These are phyloP conservation scores for Calidris pygmaea DNA, from an alignment of 2,113 vertebrate genomes.

Conservation along the genomic window DNA sequence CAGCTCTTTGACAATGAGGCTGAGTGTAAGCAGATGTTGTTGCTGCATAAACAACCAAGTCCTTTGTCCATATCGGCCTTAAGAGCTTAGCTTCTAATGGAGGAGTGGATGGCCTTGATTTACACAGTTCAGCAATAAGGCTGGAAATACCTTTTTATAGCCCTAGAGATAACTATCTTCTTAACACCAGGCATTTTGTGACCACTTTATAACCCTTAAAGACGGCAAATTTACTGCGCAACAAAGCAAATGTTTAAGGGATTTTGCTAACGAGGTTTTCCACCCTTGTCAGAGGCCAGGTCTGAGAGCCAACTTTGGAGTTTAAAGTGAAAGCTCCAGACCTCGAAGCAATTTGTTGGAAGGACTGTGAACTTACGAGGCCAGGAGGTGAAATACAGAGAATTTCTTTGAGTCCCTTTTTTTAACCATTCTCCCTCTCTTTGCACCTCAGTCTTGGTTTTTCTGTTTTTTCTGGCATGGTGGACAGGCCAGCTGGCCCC, in stretches of 20 bases:
- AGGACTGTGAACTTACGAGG: not conserved
- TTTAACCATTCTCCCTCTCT: not conserved
- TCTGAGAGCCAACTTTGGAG: not conserved
- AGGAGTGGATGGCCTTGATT: slow-evolving; percentile 66
- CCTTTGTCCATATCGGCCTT: slow-evolving; percentile 57
- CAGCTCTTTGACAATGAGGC: slow-evolving; percentile 52
- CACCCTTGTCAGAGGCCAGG: not conserved
- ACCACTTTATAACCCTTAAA: slow-evolving; percentile 39
- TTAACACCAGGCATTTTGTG: slow-evolving; percentile 16
- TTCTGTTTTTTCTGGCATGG: not conserved
- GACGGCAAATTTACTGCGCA: slow-evolving; percentile 19
- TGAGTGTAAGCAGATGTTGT: slow-evolving; percentile 72
- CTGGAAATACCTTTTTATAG: slow-evolving; percentile 52
- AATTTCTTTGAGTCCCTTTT: not conserved
- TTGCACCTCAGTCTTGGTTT: not conserved
- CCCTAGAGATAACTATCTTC: slow-evolving; percentile 14
- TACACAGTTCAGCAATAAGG: slow-evolving; percentile 48
- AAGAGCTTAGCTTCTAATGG: slow-evolving; percentile 62
- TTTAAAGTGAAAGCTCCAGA: not conserved
- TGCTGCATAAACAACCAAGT: slow-evolving; percentile 59
- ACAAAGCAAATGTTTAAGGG: slow-evolving; percentile 43
- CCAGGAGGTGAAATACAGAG: not conserved
- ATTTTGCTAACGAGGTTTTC: slow-evolving; percentile 20
- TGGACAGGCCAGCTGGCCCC: not conserved
- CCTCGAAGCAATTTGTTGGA: not conserved